Evolutionary conservation across 2,888 invertebrate species (phyloP), one percentile per base, ranked within the genome.

Genomic region (Apotomis betuletana): DNA sequence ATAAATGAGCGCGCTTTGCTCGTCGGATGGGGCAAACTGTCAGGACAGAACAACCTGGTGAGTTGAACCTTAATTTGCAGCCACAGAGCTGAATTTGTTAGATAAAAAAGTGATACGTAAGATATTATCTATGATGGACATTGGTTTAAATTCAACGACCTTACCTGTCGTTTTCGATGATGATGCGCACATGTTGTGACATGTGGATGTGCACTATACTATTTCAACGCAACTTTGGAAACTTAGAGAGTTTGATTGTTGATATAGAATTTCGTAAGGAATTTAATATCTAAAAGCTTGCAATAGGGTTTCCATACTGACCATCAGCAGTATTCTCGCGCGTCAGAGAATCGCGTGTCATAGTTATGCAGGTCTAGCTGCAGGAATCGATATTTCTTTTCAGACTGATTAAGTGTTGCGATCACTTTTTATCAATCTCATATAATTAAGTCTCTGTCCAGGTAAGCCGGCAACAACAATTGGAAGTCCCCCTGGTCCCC

Each of bases 11-110:
- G 94, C 88, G 96, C 94, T n/a, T 84, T 91, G 75, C 92, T 96
- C 36, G 94, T 95, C 67, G 96, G 96, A 27, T 96, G 96, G 96
- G 97, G 97, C 61, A 96, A 96, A 90, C 89, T 95, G 77, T 96
- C 96, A 38, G 93, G 92, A 74, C 93, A 93, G 76, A 90, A 79
- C 70, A 89, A 81, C 75, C 87, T 93, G 80, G 94, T 95, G 79
- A 84, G 93, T 44, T 44, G 4, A 67, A 51, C 60, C 13, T 54
- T 62, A 55, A 9, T 67, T 0, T 36, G 5, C 9, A 2, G n/a
- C 38, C n/a, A 62, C 59, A 63, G 12, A 6, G 13, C 13, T 67
- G 49, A n/a, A 27, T 44, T 10, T 27, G 4, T 41, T 0, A 10
- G 0, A 5, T 4, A 10, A 12, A 4, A 10, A 4, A 8, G 13